These are phyloP conservation scores for Macquaria australasica DNA, from an alignment of 2,113 vertebrate genomes.

Conservation along the genomic window DNA sequence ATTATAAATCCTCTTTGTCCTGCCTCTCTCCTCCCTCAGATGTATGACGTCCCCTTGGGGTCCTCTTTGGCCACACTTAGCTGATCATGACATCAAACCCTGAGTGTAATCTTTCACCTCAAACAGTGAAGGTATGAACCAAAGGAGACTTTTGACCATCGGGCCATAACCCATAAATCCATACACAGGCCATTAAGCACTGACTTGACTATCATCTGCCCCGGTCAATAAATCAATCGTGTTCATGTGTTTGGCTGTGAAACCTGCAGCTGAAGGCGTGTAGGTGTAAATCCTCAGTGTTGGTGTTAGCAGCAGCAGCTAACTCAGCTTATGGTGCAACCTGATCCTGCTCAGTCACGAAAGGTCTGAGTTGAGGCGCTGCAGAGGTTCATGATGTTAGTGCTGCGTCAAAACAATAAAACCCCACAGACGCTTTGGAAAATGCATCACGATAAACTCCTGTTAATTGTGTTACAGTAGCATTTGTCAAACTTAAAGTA, in stretches of 20 bases:
- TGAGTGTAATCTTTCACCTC: slow-evolving; percentile 41
- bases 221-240: slow-evolving; percentile 66
- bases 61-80: slow-evolving; percentile 2
- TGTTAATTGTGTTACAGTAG: not conserved
- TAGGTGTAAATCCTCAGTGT: slow-evolving; percentile 25
- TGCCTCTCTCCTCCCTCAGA: not conserved
- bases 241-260: slow-evolving; percentile 45
- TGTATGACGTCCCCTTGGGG: not conserved
- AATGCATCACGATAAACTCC: not conserved
- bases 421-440: not conserved
- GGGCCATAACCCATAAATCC: slow-evolving; percentile 40
- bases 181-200: slow-evolving; percentile 65
- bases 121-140: slow-evolving; percentile 29
- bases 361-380: slow-evolving; percentile 1
- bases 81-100: slow-evolving; percentile 38
- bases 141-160: slow-evolving; percentile 41
- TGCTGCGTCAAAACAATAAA: slow-evolving; percentile 4
- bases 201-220: slow-evolving; percentile 35
- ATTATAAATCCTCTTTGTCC: slow-evolving; percentile 11
- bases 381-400: slow-evolving; percentile 5
- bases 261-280: slow-evolving; percentile 29
- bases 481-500: not conserved
- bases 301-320: slow-evolving; percentile 19
- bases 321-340: slow-evolving; percentile 23
- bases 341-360: slow-evolving; percentile 35